These are phyloP conservation scores for Ceyx margarethae DNA, from an alignment of 2,113 vertebrate genomes.

Conservation along the genomic window DNA sequence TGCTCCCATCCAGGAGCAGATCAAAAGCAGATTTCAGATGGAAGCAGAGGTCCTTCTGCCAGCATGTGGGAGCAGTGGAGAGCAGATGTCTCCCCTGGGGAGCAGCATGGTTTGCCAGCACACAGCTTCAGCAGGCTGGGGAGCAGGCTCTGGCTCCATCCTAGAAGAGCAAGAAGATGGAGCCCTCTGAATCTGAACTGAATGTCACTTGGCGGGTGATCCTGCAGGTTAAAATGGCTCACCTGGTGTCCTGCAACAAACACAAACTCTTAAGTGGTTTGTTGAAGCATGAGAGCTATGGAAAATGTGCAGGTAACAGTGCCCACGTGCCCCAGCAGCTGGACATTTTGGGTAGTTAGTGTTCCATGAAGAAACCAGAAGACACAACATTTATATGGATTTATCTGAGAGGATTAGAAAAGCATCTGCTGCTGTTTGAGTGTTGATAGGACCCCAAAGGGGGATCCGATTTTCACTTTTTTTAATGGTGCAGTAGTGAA, in stretches of 20 bases:
- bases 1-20: not conserved
- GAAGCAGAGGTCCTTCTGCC: not conserved
- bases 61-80: not conserved
- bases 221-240: not conserved
- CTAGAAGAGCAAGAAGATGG: not conserved
- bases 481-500: conserved; percentile 9
- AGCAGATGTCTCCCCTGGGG: not conserved
- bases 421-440: conserved; percentile 1
- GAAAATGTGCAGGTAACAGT: not conserved
- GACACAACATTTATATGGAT: not conserved
- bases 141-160: not conserved
- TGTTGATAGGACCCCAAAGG: conserved; percentile 38
- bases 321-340: not conserved
- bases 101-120: not conserved
- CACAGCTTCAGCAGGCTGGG: accelerated
- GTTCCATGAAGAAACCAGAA: conserved; percentile 1
- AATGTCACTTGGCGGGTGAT: not conserved
- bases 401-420: conserved; percentile 9
- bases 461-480: conserved; percentile 7
- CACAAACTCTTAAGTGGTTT: not conserved
- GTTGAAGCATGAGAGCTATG: not conserved
- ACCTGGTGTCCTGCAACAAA: not conserved
- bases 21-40: not conserved
- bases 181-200: not conserved
- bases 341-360: not conserved